Base-by-base conservation (phyloP, 2,113 vertebrate species). In the Panthera uncia region DNA sequence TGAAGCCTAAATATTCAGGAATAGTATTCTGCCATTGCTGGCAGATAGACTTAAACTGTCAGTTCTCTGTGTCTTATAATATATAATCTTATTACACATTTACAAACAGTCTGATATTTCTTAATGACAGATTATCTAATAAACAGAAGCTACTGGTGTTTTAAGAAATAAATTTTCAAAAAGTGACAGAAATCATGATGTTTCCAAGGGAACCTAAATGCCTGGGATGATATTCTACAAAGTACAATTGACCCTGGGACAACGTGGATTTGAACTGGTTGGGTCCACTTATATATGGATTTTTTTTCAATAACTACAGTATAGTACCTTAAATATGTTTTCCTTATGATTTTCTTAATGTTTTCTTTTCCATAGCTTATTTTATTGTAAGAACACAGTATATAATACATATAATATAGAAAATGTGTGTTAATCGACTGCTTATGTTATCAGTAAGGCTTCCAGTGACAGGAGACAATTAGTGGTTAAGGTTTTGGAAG, bases 161-260 rank as follows among this genome's bases (percentile, higher is more conserved):
- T 31, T 33, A 93, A 91, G 21, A 93, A 92, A 86, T 15, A 71
- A 1, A 25, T 29, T 90, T 93, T 89, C 29, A 48, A 65, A 82
- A 52, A 69, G 10, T 63, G 92, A 33, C 18, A 82, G 8, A 19
- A 61, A 25, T 68, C 21, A 0, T 29, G 7, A 27, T 13, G 9
- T 36, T 16, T 33, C 19, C 5, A 76, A 85, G 29, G 57, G 48
- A 95, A 90, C 4, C 27, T 96, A n/a, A 95, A 96, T 74, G 63
- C 74, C 68, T 88, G 95, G 50, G 50, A 21, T 65, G 76, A 95
- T 80, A 66, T 97, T 98, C 97, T 65, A 95, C 5, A 7, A 92
- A 94, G 68, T 21, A 18, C 4, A 14, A 15, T 8, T 78, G 74
- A 78, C 14, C 71, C 74, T 74, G 10, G 41, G 29, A 78, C 74